These are phyloP conservation scores for Brassicogethes aeneus DNA, from an alignment of 2,888 invertebrate species.

Conservation along the genomic window DNA sequence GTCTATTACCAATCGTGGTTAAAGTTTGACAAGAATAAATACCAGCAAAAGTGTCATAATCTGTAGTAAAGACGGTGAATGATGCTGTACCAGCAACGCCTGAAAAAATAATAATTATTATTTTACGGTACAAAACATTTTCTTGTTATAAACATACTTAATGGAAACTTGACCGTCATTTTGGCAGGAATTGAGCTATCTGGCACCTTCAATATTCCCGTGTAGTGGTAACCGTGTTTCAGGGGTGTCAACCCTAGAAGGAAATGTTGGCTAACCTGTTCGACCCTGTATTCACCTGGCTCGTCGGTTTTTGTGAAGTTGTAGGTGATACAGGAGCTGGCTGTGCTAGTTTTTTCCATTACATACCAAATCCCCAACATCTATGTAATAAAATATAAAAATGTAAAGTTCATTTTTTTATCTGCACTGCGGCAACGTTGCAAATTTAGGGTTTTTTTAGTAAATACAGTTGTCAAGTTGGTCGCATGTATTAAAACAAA, in stretches of 20 bases:
- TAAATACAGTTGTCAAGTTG: too few species aligned
- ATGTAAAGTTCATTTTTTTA: too few species aligned
- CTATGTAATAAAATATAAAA: too few species aligned
- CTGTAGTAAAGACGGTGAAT: slow-evolving; percentile 65
- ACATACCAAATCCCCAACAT: slow-evolving; percentile 75
- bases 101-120: slow-evolving; percentile 36
- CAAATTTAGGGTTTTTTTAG: too few species aligned
- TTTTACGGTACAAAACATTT: too few species aligned
- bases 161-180: slow-evolving; percentile 69
- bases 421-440: too few species aligned
- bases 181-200: slow-evolving; percentile 56
- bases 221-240: slow-evolving; percentile 72
- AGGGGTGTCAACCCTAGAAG: slow-evolving; percentile 60
- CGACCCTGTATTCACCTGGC: slow-evolving; percentile 58
- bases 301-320: slow-evolving; percentile 64
- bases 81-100: slow-evolving; percentile 67
- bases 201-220: slow-evolving; percentile 57
- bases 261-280: slow-evolving; percentile 66
- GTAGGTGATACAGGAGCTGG: slow-evolving; percentile 69
- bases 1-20: slow-evolving; percentile 63
- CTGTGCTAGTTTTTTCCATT: slow-evolving; percentile 74
- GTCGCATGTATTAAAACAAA: too few species aligned
- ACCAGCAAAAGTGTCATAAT: slow-evolving; percentile 65
- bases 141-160: too few species aligned
- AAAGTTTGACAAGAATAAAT: slow-evolving; percentile 73